phyloP scores from a whole-genome alignment of 37 sponge, comb jelly and placozoan genomes.

The Ephydatia muelleri region DNA sequence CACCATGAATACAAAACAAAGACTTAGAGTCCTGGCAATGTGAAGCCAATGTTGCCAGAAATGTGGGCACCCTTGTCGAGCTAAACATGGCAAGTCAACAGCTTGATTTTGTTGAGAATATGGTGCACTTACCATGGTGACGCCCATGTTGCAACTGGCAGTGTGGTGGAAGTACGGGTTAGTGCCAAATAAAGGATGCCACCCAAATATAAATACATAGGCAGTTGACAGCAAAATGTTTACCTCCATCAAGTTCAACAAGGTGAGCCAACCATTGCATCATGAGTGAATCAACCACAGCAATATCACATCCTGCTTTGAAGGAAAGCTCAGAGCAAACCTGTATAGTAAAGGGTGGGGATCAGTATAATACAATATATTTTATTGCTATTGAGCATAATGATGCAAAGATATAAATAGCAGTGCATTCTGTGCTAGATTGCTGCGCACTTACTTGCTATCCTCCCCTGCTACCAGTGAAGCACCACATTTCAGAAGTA shows the following conservation, averaged over 20 bases:
- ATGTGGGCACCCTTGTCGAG: neutral
- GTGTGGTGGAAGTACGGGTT: neutral
- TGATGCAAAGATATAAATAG: neutral
- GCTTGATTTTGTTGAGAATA: neutral
- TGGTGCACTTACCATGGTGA: neutral
- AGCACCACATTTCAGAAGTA: neutral
- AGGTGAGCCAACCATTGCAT: neutral
- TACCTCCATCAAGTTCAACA: neutral
- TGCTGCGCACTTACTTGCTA: neutral
- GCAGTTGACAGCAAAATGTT: neutral
- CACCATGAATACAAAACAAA: neutral
- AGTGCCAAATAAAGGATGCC: neutral
- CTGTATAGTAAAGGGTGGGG: neutral
- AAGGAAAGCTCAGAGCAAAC: neutral
- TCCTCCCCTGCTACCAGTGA: neutral
- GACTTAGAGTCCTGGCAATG: neutral
- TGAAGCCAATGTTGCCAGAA: neutral
- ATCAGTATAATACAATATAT: no score
- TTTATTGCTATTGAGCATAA: no score
- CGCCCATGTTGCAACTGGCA: neutral
- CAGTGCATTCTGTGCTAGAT: no score
- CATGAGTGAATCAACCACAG: neutral
- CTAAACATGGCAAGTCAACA: neutral
- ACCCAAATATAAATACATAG: neutral
- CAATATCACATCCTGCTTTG: neutral